Percentiles rank a stretch among this genome's conserved stretches.
phyloP scores from a whole-genome alignment of 2,888 invertebrate genomes.

The Agrypnus murinus region DNA sequence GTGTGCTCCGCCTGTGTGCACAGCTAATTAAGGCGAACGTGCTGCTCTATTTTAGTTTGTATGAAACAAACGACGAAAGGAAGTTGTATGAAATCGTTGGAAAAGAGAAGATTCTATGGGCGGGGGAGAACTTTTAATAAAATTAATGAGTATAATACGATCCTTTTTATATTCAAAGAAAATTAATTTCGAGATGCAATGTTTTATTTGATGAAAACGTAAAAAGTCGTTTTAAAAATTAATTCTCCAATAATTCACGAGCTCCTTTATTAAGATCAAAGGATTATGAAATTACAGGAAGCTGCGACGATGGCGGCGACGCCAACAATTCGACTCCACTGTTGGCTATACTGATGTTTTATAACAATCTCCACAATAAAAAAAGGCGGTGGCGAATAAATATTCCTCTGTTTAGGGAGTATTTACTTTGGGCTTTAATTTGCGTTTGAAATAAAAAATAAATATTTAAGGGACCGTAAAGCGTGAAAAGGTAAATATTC shows the following conservation, averaged over 20 bases:
- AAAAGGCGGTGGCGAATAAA: not conserved
- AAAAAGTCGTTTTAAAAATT: not conserved
- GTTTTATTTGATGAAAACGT: no score
- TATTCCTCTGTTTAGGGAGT: not conserved
- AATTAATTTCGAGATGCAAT: no score
- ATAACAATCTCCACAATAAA: conserved; percentile 5
- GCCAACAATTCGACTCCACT: not conserved
- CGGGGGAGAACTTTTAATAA: conserved; percentile 5
- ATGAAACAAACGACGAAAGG: not conserved
- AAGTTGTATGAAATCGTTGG: no score
- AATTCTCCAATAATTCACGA: not conserved
- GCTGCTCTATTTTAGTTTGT: conserved; percentile 23
- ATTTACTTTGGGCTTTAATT: conserved; percentile 4
- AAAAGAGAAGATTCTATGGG: no score
- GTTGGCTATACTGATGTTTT: no score
- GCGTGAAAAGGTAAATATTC: not conserved
- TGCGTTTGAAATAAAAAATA: not conserved
- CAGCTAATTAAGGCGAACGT: conserved; percentile 30
- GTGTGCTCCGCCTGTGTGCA: conserved; percentile 31
- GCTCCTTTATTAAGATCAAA: not conserved
- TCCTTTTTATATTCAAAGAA: no score
- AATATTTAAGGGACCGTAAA: no score
- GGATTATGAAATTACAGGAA: not conserved
- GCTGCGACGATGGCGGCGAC: no score
- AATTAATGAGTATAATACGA: not conserved